Evolutionary conservation across 2,888 invertebrate species (phyloP).

Genomic region (Hyppa rectilinea): DNA sequence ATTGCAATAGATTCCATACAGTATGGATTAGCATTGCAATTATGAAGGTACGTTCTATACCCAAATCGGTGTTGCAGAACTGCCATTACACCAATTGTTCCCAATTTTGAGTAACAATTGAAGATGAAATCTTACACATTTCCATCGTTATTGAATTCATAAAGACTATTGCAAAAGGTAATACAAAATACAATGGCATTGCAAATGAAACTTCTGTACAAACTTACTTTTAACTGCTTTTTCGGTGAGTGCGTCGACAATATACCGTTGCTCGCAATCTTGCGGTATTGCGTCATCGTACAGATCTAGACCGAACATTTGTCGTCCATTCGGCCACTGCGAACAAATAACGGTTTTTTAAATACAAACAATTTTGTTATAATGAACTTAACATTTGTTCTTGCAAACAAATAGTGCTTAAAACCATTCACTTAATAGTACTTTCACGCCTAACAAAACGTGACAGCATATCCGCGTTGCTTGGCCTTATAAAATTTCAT

Average conservation of each 20-base stretch:
- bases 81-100: conserved; percentile 34
- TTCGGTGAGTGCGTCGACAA: conserved; percentile 85
- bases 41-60: conserved; percentile 6
- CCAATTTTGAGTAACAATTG: conserved; percentile 27
- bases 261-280: conserved; percentile 81
- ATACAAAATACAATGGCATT: conserved; percentile 43
- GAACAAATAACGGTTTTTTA: conserved; percentile 58
- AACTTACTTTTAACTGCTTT: conserved; percentile 83
- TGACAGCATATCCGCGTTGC: conserved; percentile 62
- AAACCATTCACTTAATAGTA: conserved; percentile 55
- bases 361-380: conserved; percentile 11
- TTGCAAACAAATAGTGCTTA: conserved; percentile 43
- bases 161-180: conserved; percentile 43
- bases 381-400: conserved; percentile 31
- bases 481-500: conserved; percentile 63
- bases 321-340: conserved; percentile 84
- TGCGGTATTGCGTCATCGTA: conserved; percentile 82
- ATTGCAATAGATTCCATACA: conserved; percentile 19
- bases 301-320: conserved; percentile 82
- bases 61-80: conserved; percentile 39
- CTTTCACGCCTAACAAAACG: conserved; percentile 61
- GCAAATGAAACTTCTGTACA: conserved; percentile 35
- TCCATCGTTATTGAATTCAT: conserved; percentile 46
- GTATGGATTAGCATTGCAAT: conserved; percentile 26
- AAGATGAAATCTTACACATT: conserved; percentile 55